A percentile compares a stretch with the other conserved stretches of the same genome.
These are phyloP conservation scores for Empis livida DNA, from an alignment of 2,888 invertebrate genomes.

Conservation along the genomic window DNA sequence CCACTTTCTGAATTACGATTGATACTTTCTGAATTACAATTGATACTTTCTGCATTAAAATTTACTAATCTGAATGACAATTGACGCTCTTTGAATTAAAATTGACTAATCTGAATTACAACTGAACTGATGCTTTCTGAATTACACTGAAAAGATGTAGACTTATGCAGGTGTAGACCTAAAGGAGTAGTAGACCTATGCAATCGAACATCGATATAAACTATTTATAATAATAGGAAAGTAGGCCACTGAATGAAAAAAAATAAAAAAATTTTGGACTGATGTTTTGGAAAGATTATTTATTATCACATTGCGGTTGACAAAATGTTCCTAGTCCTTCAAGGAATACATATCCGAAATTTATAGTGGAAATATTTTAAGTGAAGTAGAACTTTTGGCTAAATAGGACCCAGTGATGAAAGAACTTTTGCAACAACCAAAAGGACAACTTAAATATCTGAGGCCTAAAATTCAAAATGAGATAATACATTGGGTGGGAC, in stretches of 20 bases:
- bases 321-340: background rate
- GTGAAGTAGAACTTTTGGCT: conserved; percentile 1
- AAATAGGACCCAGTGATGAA: background rate
- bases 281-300: conserved; percentile 5
- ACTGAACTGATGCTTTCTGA: too few species aligned
- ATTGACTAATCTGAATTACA: too few species aligned
- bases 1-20: too few species aligned
- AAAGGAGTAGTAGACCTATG: background rate
- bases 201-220: background rate
- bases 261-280: conserved; percentile 2
- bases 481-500: background rate
- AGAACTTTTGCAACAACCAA: background rate
- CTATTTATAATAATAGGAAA: background rate
- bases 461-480: conserved; percentile 1
- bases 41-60: too few species aligned
- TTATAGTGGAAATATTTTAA: conserved; percentile 5
- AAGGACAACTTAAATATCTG: conserved; percentile 1
- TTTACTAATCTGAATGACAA: too few species aligned
- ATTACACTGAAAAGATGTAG: too few species aligned
- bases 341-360: background rate
- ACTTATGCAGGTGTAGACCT: background rate
- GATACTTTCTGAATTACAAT: too few species aligned
- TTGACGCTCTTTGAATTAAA: too few species aligned
- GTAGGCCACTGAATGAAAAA: conserved; percentile 1
- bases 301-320: conserved; percentile 1